Conservation (phyloP, 2,113 vertebrate genomes). For the Mionectes macconnelli region DNA sequence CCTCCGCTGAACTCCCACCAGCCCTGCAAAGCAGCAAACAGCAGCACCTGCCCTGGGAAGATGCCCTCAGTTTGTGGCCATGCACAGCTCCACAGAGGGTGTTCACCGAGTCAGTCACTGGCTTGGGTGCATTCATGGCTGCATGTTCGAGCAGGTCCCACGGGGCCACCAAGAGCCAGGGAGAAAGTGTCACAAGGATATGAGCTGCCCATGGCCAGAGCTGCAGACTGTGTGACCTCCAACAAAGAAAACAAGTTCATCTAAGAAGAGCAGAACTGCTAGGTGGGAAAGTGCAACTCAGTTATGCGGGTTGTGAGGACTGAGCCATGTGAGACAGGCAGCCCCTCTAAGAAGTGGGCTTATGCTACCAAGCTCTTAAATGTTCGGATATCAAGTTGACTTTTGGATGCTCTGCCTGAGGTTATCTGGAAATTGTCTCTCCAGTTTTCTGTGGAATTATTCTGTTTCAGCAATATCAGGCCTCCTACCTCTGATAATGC, state of each 20-base stretch:
- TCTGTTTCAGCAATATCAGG: neutral
- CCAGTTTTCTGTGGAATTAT: neutral
- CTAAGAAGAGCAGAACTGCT: neutral
- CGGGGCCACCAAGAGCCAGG: neutral
- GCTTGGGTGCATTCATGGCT: neutral
- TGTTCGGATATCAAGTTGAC: neutral
- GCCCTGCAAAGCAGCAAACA: neutral
- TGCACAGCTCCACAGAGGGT: neutral
- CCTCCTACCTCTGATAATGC: neutral
- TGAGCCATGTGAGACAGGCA: neutral
- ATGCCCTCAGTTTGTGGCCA: neutral
- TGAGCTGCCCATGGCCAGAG: fast-evolving
- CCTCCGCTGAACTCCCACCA: neutral
- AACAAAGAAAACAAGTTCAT: neutral
- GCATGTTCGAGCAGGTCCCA: neutral
- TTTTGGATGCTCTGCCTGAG: neutral
- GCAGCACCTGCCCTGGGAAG: neutral
- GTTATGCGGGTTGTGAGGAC: neutral
- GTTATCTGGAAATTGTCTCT: neutral
- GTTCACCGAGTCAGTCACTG: neutral
- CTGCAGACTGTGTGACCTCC: neutral
- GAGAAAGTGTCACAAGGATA: neutral
- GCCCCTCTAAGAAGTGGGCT: neutral
- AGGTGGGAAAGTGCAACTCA: neutral
- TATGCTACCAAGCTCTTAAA: neutral